Evolutionary conservation across 2,113 vertebrate genomes (phyloP).

Genomic region (Engraulis encrasicolus): DNA sequence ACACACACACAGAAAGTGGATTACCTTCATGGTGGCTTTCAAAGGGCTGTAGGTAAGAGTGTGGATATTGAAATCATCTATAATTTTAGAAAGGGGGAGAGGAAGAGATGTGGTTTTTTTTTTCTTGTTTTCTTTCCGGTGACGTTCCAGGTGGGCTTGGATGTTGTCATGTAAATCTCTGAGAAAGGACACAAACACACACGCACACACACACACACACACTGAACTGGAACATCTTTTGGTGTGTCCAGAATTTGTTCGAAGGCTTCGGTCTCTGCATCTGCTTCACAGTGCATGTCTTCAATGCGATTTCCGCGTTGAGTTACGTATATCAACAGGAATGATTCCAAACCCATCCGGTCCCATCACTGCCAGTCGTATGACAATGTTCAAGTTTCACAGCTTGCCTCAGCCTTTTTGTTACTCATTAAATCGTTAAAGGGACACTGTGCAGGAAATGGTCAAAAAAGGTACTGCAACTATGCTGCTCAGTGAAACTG

Average conservation of each 20-base stretch:
- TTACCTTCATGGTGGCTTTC: slow-evolving; percentile 32
- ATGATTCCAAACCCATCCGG: no score
- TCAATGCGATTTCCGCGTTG: no score
- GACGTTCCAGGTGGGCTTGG: slow-evolving; percentile 9
- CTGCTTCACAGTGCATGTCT: background rate
- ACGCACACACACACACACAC: no score
- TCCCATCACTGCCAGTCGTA: background rate
- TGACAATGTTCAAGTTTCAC: background rate
- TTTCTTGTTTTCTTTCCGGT: slow-evolving; percentile 23
- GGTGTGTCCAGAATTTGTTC: background rate
- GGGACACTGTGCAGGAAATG: no score
- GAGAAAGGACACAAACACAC: no score
- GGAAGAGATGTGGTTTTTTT: no score
- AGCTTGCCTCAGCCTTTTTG: background rate
- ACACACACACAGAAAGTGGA: slow-evolving; percentile 35
- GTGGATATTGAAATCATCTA: slow-evolving; percentile 29
- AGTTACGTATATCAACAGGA: no score
- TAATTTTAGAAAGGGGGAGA: background rate
- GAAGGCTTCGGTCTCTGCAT: background rate
- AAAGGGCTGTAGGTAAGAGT: background rate
- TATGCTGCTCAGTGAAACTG: no score
- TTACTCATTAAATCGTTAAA: no score
- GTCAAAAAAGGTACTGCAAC: no score
- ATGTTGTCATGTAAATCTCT: slow-evolving; percentile 11
- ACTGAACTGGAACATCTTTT: background rate